A percentile compares a stretch with the other conserved stretches of the same genome.
Evolutionary conservation across 2,888 invertebrate species (phyloP).

Genomic region (Amphipoea oculea): DNA sequence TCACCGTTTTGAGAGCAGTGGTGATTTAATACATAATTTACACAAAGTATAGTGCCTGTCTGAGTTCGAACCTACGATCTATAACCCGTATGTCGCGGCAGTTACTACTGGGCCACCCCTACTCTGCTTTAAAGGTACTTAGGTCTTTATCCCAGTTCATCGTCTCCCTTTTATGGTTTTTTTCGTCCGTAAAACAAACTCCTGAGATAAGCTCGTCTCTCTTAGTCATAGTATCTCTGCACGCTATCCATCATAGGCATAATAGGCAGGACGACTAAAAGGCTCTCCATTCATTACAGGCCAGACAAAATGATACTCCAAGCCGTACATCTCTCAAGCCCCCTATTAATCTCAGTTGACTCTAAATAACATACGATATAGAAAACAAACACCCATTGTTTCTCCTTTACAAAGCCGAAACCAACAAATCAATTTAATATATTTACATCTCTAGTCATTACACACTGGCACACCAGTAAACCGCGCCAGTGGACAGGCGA

Average conservation of each 20-base stretch:
- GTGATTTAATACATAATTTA: too few species aligned
- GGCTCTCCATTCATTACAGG: conserved; percentile 23
- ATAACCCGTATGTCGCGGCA: too few species aligned
- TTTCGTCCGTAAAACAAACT: not conserved
- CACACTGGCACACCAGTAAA: conserved; percentile 56
- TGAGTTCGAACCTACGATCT: too few species aligned
- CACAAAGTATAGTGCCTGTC: too few species aligned
- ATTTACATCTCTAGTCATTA: conserved; percentile 61
- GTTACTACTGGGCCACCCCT: too few species aligned
- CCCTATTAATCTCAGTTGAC: conserved; percentile 26
- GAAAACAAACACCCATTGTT: conserved; percentile 59
- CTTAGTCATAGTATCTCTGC: not conserved
- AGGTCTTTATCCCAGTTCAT: not conserved
- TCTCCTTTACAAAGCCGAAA: conserved; percentile 46
- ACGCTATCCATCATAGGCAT: conserved; percentile 2
- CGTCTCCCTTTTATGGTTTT: not conserved
- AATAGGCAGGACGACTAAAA: not conserved
- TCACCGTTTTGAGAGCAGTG: too few species aligned
- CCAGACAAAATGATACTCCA: conserved; percentile 22
- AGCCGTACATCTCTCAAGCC: not conserved
- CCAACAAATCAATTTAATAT: conserved; percentile 56
- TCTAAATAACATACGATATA: conserved; percentile 37
- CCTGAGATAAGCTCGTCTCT: not conserved
- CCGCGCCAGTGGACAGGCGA: conserved; percentile 55
- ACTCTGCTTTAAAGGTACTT: too few species aligned